Evolutionary conservation across 1,140 invertebrate species (phyloP).

Genomic region (Drusus annulatus): DNA sequence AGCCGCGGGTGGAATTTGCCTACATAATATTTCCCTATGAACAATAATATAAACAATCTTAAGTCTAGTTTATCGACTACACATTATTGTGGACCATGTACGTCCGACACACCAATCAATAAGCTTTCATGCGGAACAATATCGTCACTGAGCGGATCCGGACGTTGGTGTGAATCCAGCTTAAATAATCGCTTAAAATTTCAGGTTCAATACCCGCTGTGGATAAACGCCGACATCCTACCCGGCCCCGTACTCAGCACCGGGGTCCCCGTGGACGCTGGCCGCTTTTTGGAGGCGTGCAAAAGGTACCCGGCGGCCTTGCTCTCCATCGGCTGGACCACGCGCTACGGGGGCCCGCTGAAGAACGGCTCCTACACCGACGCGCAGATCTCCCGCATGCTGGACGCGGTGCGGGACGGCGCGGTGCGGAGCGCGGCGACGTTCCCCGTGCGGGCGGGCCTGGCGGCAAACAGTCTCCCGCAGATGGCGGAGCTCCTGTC

Average conservation of each 20-base stretch:
- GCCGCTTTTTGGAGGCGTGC: slow-evolving; percentile 73
- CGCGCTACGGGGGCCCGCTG: slow-evolving; percentile 72
- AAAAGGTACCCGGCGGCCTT: slow-evolving; percentile 77
- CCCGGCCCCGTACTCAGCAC: slow-evolving; percentile 81
- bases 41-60: too few species aligned
- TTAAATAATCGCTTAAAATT: slow-evolving; percentile 45
- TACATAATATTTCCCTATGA: too few species aligned
- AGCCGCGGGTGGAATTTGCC: too few species aligned
- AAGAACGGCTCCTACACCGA: slow-evolving; percentile 77
- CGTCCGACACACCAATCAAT: too few species aligned
- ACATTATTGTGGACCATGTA: too few species aligned
- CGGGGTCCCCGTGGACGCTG: slow-evolving; percentile 76
- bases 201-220: slow-evolving; percentile 83
- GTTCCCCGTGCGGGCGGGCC: slow-evolving; percentile 85
- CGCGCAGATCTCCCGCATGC: slow-evolving; percentile 82
- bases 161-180: too few species aligned
- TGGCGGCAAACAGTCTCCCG: slow-evolving; percentile 77
- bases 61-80: too few species aligned
- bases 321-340: slow-evolving; percentile 92
- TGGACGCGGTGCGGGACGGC: slow-evolving; percentile 73
- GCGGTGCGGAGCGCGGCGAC: slow-evolving; percentile 79
- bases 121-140: too few species aligned
- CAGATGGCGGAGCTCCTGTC: slow-evolving; percentile 72
- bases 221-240: slow-evolving; percentile 92
- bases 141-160: too few species aligned